These are phyloP conservation scores for Euplexia lucipara DNA, from an alignment of 2,888 invertebrate species.

Conservation along the genomic window DNA sequence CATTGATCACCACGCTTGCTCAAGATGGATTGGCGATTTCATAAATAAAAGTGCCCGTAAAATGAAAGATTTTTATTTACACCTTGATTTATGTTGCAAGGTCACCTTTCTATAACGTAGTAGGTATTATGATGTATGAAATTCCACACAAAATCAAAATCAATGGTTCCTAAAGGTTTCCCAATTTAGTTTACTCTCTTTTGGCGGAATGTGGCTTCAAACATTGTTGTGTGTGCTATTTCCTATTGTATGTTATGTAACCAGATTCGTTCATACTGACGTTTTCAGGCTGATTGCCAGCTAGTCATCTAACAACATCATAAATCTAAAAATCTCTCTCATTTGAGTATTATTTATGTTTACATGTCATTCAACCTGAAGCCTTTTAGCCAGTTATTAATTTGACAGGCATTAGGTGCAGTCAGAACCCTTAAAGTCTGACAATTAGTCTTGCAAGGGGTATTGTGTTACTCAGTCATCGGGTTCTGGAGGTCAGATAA, in stretches of 20 bases:
- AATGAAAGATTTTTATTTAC: constrained; percentile 32
- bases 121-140: no score
- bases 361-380: constrained; percentile 4
- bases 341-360: constrained; percentile 21
- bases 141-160: no score
- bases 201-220: constrained; percentile 25
- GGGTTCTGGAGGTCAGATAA: no score
- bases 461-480: no score
- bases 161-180: constrained; percentile 16
- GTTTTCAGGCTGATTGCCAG: constrained; percentile 45
- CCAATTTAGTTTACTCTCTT: constrained; percentile 7
- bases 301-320: constrained; percentile 26
- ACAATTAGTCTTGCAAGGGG: no score
- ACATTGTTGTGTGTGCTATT: constrained; percentile 19
- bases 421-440: no score
- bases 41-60: constrained; percentile 26
- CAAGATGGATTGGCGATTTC: no score
- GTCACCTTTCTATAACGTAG: constrained; percentile 46
- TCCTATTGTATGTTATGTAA: constrained; percentile 36
- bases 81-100: constrained; percentile 46
- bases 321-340: neutral
- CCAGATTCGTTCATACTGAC: constrained; percentile 33
- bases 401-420: no score
- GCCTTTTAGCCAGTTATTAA: no score
- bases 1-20: no score